A percentile compares a stretch with the other conserved stretches of the same genome.
Conservation (phyloP, 2,797 vertebrate species). For the Aulostomus chinensis region DNA sequence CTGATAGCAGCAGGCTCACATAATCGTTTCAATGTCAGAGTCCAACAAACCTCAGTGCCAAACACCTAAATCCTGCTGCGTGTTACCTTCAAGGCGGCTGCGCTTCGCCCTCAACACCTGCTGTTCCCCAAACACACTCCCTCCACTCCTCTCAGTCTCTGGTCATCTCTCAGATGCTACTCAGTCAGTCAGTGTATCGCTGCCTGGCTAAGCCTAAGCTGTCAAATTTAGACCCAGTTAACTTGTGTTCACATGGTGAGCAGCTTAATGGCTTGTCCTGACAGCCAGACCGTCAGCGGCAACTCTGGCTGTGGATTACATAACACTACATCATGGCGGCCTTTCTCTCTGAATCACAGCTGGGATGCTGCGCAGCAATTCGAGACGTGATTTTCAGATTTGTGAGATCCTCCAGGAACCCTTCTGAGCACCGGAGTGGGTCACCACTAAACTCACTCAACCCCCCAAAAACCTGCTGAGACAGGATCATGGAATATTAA, state of each 20-base stretch:
- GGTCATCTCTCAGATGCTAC: slow-evolving; percentile 16
- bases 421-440: not conserved
- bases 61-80: slow-evolving; percentile 27
- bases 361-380: slow-evolving; percentile 17
- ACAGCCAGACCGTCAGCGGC: slow-evolving; percentile 41
- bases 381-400: slow-evolving; percentile 30
- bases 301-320: slow-evolving; percentile 46
- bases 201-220: slow-evolving; percentile 43
- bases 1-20: slow-evolving; percentile 32
- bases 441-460: slow-evolving; percentile 13
- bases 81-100: slow-evolving; percentile 45
- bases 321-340: slow-evolving; percentile 54
- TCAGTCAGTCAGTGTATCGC: slow-evolving; percentile 24
- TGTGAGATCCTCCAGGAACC: slow-evolving; percentile 22
- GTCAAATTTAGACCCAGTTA: slow-evolving; percentile 59
- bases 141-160: not conserved
- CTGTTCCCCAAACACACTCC: slow-evolving; percentile 13
- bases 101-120: slow-evolving; percentile 26
- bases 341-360: slow-evolving; percentile 31
- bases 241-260: slow-evolving; percentile 40
- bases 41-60: slow-evolving; percentile 17
- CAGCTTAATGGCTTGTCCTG: slow-evolving; percentile 56
- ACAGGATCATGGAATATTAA: slow-evolving; percentile 47
- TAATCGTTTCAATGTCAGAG: slow-evolving; percentile 24
- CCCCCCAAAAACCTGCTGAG: slow-evolving; percentile 12